Evolutionary conservation across 2,888 invertebrate genomes (phyloP).

Genomic region (Adineta ricciae): DNA sequence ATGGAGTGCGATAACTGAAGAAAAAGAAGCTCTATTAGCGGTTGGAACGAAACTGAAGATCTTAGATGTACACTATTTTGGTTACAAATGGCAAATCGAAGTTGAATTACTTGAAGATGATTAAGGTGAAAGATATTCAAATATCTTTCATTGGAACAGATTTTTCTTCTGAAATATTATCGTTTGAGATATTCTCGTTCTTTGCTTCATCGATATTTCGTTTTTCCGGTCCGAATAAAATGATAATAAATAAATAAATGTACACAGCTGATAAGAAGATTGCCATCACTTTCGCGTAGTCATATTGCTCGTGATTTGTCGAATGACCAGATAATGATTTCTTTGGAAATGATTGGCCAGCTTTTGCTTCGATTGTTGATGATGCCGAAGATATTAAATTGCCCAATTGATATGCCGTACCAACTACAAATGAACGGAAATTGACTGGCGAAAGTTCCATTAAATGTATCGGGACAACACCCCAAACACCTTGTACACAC

Average conservation of each 20-base stretch:
- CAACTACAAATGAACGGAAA: slow-evolving; percentile 15
- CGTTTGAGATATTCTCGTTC: background rate
- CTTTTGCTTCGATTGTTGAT: background rate
- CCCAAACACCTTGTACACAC: slow-evolving; percentile 10
- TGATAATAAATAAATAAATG: background rate
- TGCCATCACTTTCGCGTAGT: background rate
- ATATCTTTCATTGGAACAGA: background rate
- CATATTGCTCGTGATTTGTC: background rate
- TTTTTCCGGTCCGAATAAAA: background rate
- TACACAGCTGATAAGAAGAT: background rate
- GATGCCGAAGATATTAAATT: slow-evolving; percentile 7
- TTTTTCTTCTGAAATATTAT: background rate
- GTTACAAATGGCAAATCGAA: background rate
- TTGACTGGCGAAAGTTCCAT: background rate
- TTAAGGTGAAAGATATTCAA: no score
- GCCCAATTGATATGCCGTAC: background rate
- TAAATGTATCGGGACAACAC: background rate
- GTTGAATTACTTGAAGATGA: background rate
- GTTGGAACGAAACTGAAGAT: background rate
- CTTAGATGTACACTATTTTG: background rate
- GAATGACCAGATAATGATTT: background rate
- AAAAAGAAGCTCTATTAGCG: background rate
- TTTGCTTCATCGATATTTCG: background rate
- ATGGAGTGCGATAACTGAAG: background rate
- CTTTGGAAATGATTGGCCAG: background rate